A percentile compares a stretch with the other conserved stretches of the same genome.
These are phyloP conservation scores for Standfussiana lucernea DNA, from an alignment of 2,888 invertebrate species.

Conservation along the genomic window DNA sequence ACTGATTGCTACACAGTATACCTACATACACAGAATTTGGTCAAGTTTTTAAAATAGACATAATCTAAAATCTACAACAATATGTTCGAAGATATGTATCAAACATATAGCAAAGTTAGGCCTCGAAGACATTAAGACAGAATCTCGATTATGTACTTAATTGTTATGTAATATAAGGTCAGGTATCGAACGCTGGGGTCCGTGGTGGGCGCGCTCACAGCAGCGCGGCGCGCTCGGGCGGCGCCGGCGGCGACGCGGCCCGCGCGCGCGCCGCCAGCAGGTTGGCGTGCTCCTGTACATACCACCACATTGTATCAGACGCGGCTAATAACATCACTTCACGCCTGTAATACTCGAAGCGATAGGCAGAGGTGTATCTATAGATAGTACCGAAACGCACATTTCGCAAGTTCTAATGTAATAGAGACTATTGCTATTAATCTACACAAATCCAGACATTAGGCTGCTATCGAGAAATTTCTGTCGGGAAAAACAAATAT, in stretches of 20 bases:
- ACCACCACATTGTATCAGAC: neutral
- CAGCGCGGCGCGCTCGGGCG: conserved; percentile 81
- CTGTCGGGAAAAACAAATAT: neutral
- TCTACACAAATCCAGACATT: neutral
- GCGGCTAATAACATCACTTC: neutral
- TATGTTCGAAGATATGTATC: conserved; percentile 8
- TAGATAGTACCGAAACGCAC: neutral
- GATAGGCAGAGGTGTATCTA: neutral
- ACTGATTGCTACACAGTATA: conserved; percentile 11
- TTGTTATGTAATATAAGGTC: neutral
- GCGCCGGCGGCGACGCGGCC: conserved; percentile 68
- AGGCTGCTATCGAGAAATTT: neutral
- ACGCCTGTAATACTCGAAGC: neutral
- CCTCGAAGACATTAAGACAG: conserved; percentile 10
- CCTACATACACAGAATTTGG: conserved; percentile 43
- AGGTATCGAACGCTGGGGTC: neutral
- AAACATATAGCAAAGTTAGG: conserved; percentile 21
- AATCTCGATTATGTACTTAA: conserved; percentile 4
- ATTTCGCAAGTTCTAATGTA: neutral
- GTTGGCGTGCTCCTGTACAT: conserved; percentile 75
- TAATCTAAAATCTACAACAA: conserved; percentile 15
- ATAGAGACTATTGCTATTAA: neutral
- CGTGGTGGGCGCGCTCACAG: conserved; percentile 54
- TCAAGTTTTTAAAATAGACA: conserved; percentile 31
- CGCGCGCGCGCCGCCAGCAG: conserved; percentile 73